Base-by-base conservation (phyloP, 2,888 invertebrate genomes). In the Alloplasta piceator region DNA sequence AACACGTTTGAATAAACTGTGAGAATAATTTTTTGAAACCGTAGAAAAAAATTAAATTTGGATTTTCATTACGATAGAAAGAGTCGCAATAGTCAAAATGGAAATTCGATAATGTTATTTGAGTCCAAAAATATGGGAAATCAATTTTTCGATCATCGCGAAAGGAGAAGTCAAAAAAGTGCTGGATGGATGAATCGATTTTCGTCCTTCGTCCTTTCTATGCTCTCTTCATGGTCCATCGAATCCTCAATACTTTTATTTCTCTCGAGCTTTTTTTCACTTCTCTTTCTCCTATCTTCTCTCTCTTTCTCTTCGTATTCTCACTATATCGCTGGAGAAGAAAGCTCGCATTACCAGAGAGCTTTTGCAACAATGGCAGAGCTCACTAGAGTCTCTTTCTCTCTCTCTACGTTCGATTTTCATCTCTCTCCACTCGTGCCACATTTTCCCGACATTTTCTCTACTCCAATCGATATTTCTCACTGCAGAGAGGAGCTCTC, bases 341-440 rank as follows among this genome's bases (percentile, higher is more conserved):
- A 74, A 81, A 71, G 77, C 70, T 81, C 70, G 41, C 41, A 71
- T 74, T 78, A 74, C 58, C 64, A 52, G 39, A 70, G 70, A 74
- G 74, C 78, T 70, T 78, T 74, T 48, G n/a, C 70, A 81, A 81
- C 78, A 81, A 74, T 78, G 64, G 64, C 52, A 60, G 75, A 71
- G 48, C 43, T 7, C 55, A 52, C 9, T 26, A 16, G 68, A 48
- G 12, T 16, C 66, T 36, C 52, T 41, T 46, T 71, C 48, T 6
- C 52, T 71, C 60, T 43, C 7, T 26, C 41, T 12, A 60, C 73
- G 64, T 75, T 60, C 75, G 50, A 50, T 67, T 75, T 14, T 50
- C 14, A 39, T 67, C 52, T 56, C 38, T 66, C 12, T n/a, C n/a
- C n/a, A n/a, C n/a, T n/a, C n/a, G 5, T 66, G 52, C 38, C 50